These are phyloP conservation scores for Parapristionchus giblindavisi DNA, from an alignment of 2,888 invertebrate genomes.

Conservation along the genomic window DNA sequence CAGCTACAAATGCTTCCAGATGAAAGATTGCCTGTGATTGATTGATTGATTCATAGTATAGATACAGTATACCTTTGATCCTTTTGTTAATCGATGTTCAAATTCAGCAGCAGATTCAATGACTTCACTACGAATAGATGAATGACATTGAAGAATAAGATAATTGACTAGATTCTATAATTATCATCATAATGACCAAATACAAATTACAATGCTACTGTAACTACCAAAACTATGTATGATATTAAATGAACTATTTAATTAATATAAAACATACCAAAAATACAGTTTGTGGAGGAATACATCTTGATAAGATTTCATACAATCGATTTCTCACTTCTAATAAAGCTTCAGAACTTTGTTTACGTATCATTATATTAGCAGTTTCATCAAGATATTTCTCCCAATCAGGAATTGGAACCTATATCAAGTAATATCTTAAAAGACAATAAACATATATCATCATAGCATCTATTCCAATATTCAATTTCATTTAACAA, in stretches of 20 bases:
- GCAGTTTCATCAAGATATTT: conserved; percentile 86
- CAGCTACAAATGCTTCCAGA: conserved; percentile 93
- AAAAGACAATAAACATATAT: neutral
- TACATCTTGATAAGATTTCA: conserved; percentile 90
- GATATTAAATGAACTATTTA: neutral
- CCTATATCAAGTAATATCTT: conserved; percentile 69
- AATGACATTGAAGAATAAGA: conserved; percentile 4
- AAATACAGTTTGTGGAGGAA: conserved; percentile 91
- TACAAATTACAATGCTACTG: neutral
- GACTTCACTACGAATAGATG: conserved; percentile 74
- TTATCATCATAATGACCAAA: neutral
- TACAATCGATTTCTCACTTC: conserved; percentile 78
- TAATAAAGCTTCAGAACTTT: conserved; percentile 78
- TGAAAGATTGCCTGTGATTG: conserved; percentile 85
- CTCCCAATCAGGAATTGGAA: conserved; percentile 92
- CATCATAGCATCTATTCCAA: too few species aligned
- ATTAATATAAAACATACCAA: conserved; percentile 73
- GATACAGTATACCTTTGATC: conserved; percentile 72
- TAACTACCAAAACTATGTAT: neutral
- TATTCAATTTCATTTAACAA: too few species aligned
- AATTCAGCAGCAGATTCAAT: conserved; percentile 86
- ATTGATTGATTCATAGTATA: neutral
- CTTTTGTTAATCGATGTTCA: conserved; percentile 89
- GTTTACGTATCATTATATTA: conserved; percentile 84
- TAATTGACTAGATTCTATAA: neutral